A percentile compares a stretch with the other conserved stretches of the same genome.
phyloP scores from a whole-genome alignment of 2,888 invertebrate species.

The Drosophila ezoana region DNA sequence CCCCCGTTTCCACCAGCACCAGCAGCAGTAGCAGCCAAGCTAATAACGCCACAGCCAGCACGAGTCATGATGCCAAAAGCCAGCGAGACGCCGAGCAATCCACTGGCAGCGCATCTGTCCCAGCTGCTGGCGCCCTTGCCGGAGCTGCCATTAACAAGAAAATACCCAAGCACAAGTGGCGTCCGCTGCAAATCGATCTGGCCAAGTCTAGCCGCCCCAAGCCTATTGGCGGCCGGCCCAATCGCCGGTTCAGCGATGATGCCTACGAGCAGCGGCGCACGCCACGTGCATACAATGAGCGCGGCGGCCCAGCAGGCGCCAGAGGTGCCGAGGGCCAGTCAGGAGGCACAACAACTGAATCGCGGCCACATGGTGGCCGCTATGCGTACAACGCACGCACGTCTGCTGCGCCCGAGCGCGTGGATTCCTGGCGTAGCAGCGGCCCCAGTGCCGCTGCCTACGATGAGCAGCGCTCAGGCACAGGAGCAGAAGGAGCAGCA shows the following conservation, averaged over 20 bases:
- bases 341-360: constrained; percentile 70
- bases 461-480: constrained; percentile 61
- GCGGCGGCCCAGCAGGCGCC: constrained; percentile 69
- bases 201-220: constrained; percentile 88
- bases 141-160: constrained; percentile 81
- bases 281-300: constrained; percentile 63
- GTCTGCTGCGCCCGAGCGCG: constrained; percentile 79
- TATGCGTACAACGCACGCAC: constrained; percentile 71
- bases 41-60: constrained; percentile 57
- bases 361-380: constrained; percentile 75
- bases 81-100: constrained; percentile 68
- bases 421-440: constrained; percentile 84
- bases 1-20: constrained; percentile 39
- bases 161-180: constrained; percentile 92
- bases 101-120: constrained; percentile 56
- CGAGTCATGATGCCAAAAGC: constrained; percentile 72
- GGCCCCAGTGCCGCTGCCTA: constrained; percentile 69
- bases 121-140: constrained; percentile 68
- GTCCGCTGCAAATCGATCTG: constrained; percentile 94
- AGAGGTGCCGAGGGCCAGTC: constrained; percentile 51
- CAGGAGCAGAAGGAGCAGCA: constrained; percentile 33
- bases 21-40: constrained; percentile 46
- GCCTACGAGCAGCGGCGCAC: constrained; percentile 74
- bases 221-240: constrained; percentile 87
- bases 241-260: constrained; percentile 78